Percentiles rank a stretch among this genome's conserved stretches.
These are phyloP conservation scores for Lipotes vexillifer DNA, from an alignment of 2,113 vertebrate species.

Conservation along the genomic window DNA sequence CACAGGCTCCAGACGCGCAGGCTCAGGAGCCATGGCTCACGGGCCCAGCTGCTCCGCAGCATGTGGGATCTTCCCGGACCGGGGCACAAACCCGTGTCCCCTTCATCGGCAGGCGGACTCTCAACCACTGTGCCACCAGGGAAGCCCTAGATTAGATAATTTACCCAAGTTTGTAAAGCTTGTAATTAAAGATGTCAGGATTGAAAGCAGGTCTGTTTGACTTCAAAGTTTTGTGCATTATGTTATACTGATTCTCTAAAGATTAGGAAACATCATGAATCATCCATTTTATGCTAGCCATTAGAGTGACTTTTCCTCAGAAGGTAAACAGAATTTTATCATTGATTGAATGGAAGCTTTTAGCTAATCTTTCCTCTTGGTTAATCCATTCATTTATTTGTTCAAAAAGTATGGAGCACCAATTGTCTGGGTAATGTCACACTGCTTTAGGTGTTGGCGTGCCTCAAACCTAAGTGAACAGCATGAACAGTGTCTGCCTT, in stretches of 20 bases:
- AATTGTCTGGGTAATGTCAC: background rate
- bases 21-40: no score
- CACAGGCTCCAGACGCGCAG: no score
- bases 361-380: conserved; percentile 5
- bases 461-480: background rate
- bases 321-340: conserved; percentile 48
- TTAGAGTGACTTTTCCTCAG: background rate
- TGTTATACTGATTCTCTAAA: background rate
- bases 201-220: conserved; percentile 30
- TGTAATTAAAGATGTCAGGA: background rate
- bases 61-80: no score
- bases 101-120: no score
- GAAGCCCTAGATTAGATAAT: conserved; percentile 1
- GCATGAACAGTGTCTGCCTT: background rate
- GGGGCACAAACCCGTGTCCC: no score
- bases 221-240: conserved; percentile 20
- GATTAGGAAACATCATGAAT: conserved; percentile 42
- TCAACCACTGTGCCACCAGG: no score
- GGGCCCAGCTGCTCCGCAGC: no score
- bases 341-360: conserved; percentile 7
- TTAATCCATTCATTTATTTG: background rate
- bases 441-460: background rate
- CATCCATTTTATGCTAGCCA: conserved; percentile 9
- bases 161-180: background rate
- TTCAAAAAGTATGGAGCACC: background rate